Conservation (phyloP, 2,888 invertebrate genomes). For the Mesopsocus fuscifrons region DNA sequence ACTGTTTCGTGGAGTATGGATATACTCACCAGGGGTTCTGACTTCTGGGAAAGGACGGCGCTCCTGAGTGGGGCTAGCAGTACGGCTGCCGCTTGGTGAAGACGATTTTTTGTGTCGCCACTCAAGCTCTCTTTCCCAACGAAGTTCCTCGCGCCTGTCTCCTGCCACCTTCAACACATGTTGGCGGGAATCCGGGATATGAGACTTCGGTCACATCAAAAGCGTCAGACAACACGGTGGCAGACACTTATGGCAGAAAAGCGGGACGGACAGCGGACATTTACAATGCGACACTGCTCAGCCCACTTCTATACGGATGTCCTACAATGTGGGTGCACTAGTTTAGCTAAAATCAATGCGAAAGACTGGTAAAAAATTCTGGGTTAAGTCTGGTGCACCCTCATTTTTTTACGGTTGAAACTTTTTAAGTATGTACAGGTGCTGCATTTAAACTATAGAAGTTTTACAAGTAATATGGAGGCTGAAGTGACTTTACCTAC, state of each 20-base stretch:
- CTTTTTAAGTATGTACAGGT: no score
- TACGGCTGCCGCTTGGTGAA: constrained; percentile 31
- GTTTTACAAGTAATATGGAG: no score
- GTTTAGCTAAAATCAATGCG: no score
- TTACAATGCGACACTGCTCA: neutral
- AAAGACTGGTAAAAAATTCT: no score
- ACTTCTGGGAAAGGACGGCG: constrained; percentile 15
- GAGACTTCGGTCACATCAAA: constrained; percentile 4
- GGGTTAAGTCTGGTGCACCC: no score
- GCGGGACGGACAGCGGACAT: neutral
- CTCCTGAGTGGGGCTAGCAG: constrained; percentile 32
- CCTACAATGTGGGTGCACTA: no score
- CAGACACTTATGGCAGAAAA: neutral
- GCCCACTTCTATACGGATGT: no score
- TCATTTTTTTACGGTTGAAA: no score
- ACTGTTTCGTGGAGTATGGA: no score
- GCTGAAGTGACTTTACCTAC: no score
- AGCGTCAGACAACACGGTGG: constrained; percentile 4
- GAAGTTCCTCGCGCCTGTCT: constrained; percentile 24
- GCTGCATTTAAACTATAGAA: no score
- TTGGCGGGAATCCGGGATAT: constrained; percentile 8
- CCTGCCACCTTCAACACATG: constrained; percentile 23
- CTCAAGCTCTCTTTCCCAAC: constrained; percentile 25
- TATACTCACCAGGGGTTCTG: no score
- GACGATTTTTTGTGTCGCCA: constrained; percentile 30